Evolutionary conservation across 2,113 vertebrate species (phyloP).

Genomic region (Gnathochromis pfefferi): DNA sequence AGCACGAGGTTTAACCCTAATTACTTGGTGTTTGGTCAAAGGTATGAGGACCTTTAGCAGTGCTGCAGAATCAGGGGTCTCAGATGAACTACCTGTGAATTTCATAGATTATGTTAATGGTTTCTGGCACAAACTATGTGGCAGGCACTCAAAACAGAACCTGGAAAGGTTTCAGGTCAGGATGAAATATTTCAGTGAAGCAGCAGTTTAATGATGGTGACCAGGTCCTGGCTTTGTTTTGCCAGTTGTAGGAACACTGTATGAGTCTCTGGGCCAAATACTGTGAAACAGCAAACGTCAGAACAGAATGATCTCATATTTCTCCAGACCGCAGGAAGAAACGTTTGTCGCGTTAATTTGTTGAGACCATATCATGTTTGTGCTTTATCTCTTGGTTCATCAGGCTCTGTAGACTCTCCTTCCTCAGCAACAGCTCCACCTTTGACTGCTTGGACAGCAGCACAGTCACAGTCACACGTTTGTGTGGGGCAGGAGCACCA

Average conservation of each 20-base stretch:
- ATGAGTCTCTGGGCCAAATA: neutral
- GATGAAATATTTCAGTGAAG: neutral
- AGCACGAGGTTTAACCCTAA: neutral
- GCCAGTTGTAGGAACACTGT: neutral
- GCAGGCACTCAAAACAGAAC: fast-evolving
- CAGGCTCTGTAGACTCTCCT: neutral
- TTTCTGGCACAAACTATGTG: neutral
- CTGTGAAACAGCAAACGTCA: neutral
- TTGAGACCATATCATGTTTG: fast-evolving
- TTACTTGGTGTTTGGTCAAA: neutral
- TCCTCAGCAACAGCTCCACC: neutral
- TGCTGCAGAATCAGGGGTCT: neutral
- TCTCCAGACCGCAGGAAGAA: neutral
- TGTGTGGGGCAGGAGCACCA: neutral
- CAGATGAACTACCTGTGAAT: neutral
- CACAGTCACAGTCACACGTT: neutral
- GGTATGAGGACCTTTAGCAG: neutral
- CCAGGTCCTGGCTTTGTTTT: neutral
- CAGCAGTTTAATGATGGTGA: neutral
- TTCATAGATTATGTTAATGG: neutral
- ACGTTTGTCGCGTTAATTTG: neutral
- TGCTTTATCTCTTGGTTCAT: neutral
- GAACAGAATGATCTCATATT: fast-evolving
- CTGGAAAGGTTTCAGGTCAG: neutral
- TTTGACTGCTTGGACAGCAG: neutral